A percentile compares a stretch with the other conserved stretches of the same genome.
phyloP scores from a whole-genome alignment of 2,113 vertebrate species.

The Silurus glanis region DNA sequence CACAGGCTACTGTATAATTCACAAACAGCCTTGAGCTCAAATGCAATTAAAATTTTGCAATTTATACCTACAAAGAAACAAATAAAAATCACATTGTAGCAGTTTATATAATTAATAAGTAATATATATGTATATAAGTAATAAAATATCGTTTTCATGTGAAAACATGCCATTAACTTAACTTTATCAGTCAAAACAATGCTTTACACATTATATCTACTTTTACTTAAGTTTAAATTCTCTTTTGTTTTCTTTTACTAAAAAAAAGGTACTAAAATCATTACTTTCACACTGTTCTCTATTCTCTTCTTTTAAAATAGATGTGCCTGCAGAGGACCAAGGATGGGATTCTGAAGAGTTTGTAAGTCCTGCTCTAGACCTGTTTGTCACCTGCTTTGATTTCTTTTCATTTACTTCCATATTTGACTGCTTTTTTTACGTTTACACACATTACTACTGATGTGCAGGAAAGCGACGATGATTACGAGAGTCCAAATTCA shows the following conservation, averaged over 20 bases:
- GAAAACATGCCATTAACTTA: neutral
- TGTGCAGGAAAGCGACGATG: slow-evolving; percentile 75
- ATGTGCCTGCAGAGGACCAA: slow-evolving; percentile 62
- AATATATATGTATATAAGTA: neutral
- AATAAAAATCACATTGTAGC: neutral
- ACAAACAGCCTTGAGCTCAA: neutral
- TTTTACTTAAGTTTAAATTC: neutral
- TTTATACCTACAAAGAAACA: neutral
- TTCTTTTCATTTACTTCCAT: neutral
- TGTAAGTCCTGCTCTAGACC: slow-evolving; percentile 70
- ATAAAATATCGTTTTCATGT: neutral
- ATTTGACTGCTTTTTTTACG: neutral
- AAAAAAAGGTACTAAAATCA: neutral
- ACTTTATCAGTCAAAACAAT: neutral
- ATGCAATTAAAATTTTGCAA: neutral
- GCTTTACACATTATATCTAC: neutral
- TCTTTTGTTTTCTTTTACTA: neutral
- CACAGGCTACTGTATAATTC: neutral
- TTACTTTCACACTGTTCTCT: neutral
- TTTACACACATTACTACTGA: slow-evolving; percentile 27
- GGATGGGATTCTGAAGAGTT: slow-evolving; percentile 82
- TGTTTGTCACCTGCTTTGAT: neutral
- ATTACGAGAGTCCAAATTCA: slow-evolving; percentile 86
- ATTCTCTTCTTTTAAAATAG: slow-evolving; percentile 34
- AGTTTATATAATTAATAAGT: neutral